These are phyloP conservation scores for Mustelus asterias DNA, from an alignment of 2,113 vertebrate genomes.

Conservation along the genomic window DNA sequence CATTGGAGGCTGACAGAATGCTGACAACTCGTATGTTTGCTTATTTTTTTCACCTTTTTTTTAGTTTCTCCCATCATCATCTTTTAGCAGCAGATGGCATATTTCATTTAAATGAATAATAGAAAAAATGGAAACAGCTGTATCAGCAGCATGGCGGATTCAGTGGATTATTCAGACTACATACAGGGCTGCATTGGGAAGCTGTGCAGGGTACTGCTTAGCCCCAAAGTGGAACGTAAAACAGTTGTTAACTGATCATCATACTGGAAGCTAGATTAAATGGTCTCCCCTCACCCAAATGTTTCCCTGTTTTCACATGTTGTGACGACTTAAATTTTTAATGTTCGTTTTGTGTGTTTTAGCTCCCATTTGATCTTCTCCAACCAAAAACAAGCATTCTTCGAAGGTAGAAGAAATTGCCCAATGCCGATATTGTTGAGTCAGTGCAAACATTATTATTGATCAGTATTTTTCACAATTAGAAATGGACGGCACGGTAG, in stretches of 20 bases:
- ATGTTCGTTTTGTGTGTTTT: background rate
- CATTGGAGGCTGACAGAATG: conserved; percentile 84
- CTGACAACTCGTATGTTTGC: conserved; percentile 91
- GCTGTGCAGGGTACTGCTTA: background rate
- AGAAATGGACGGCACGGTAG: background rate
- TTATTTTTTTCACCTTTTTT: conserved; percentile 74
- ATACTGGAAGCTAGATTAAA: background rate
- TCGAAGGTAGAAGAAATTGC: background rate
- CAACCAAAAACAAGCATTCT: background rate
- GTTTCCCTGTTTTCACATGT: too few species aligned
- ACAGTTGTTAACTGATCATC: background rate
- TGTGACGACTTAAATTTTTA: background rate
- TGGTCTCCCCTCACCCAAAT: background rate
- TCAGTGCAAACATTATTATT: background rate
- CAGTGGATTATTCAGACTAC: conserved; percentile 74
- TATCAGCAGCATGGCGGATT: conserved; percentile 85
- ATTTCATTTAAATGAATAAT: conserved; percentile 84
- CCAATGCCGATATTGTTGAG: background rate
- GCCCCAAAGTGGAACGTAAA: background rate
- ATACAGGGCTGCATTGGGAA: conserved; percentile 61
- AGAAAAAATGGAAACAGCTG: conserved; percentile 77
- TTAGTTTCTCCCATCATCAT: conserved; percentile 79
- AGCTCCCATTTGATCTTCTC: background rate
- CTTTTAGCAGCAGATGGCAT: conserved; percentile 83
- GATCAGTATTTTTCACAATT: background rate